Percentiles rank a stretch among this genome's conserved stretches.
These are phyloP conservation scores for Acanthosepion esculentum DNA, from an alignment of 2,888 invertebrate species.

Conservation along the genomic window DNA sequence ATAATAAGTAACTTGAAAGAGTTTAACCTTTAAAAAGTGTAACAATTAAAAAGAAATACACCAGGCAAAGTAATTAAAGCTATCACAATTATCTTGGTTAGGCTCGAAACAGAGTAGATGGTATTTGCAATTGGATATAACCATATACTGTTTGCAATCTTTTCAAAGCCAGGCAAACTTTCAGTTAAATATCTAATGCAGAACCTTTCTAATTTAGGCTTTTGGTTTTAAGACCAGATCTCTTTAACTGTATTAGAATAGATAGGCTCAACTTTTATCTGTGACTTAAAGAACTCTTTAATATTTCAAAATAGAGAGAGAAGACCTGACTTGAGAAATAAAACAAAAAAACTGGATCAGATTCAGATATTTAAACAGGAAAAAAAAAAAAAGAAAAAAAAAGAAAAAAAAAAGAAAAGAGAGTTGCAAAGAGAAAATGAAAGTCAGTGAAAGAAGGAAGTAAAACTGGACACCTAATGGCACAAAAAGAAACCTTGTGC, in stretches of 20 bases:
- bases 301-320: background rate
- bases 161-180: too few species aligned
- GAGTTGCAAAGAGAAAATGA: background rate
- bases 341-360: background rate
- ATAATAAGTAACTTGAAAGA: too few species aligned
- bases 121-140: too few species aligned
- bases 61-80: too few species aligned
- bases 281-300: background rate
- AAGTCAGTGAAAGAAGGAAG: background rate
- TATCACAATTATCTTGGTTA: too few species aligned
- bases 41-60: too few species aligned
- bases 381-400: background rate
- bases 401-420: background rate
- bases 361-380: background rate
- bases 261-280: background rate
- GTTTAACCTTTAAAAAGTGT: too few species aligned
- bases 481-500: background rate
- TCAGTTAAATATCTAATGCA: background rate
- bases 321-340: background rate
- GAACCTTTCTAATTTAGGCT: background rate
- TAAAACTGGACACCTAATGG: background rate
- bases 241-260: background rate
- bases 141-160: too few species aligned
- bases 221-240: background rate
- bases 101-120: too few species aligned